A percentile compares a stretch with the other conserved stretches of the same genome.
Evolutionary conservation across 2,888 invertebrate species (phyloP).

Genomic region (Tetrapedia diversipes): DNA sequence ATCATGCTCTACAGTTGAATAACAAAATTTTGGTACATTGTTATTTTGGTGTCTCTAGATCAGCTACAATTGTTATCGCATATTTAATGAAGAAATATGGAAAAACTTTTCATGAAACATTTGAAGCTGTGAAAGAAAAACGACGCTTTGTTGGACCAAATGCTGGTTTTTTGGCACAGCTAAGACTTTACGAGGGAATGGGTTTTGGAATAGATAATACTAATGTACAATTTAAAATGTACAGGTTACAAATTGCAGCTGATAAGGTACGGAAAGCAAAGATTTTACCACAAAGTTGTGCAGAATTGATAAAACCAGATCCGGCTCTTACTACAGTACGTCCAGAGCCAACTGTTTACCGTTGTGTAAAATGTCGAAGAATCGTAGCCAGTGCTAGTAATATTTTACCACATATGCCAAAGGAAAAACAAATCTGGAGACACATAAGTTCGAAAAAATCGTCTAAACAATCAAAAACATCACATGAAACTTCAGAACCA

Average conservation of each 20-base stretch:
- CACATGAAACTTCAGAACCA: constrained; percentile 51
- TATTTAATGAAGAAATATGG: constrained; percentile 94
- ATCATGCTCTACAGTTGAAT: constrained; percentile 85
- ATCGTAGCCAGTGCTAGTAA: constrained; percentile 92
- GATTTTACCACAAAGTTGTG: constrained; percentile 91
- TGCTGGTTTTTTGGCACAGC: constrained; percentile 90
- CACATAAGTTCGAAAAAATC: constrained; percentile 80
- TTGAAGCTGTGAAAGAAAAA: constrained; percentile 88
- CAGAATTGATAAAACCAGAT: constrained; percentile 91
- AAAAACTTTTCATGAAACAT: constrained; percentile 89
- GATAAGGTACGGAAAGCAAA: constrained; percentile 92
- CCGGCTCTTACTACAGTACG: constrained; percentile 89
- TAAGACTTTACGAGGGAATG: constrained; percentile 92
- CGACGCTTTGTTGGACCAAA: constrained; percentile 91
- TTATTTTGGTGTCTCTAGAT: constrained; percentile 95
- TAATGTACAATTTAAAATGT: constrained; percentile 89
- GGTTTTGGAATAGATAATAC: constrained; percentile 88
- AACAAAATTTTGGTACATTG: constrained; percentile 94
- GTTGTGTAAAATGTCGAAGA: constrained; percentile 92
- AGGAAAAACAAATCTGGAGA: constrained; percentile 84
- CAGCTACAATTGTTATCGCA: constrained; percentile 93
- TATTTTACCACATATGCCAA: constrained; percentile 88
- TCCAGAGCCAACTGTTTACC: constrained; percentile 93
- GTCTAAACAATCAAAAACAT: constrained; percentile 64
- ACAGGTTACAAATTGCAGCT: constrained; percentile 90